A percentile compares a stretch with the other conserved stretches of the same genome.
Evolutionary conservation across 1,140 invertebrate genomes (phyloP).

Genomic region (Vanessa atalanta): DNA sequence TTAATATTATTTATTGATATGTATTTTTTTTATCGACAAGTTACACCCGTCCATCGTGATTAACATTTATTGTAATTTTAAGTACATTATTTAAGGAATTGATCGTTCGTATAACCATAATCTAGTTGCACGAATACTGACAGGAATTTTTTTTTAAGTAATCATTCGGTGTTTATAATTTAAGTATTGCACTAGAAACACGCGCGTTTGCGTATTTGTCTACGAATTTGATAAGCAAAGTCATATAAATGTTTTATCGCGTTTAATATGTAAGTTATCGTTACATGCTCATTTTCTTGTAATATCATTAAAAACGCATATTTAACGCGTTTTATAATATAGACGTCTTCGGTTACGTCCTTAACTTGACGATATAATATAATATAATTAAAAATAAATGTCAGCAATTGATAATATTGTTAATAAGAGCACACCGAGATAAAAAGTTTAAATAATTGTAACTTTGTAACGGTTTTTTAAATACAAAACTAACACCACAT

Average conservation of each 20-base stretch:
- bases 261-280: slow-evolving; percentile 55
- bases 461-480: no score
- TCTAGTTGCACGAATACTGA: slow-evolving; percentile 64
- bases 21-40: slow-evolving; percentile 68
- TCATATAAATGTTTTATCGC: slow-evolving; percentile 62
- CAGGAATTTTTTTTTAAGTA: slow-evolving; percentile 60
- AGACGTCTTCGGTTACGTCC: slow-evolving; percentile 3
- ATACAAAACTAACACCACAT: no score
- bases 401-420: not conserved
- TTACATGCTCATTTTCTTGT: slow-evolving; percentile 51
- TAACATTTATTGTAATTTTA: slow-evolving; percentile 77
- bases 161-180: slow-evolving; percentile 64
- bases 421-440: not conserved
- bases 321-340: not conserved
- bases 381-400: slow-evolving; percentile 1
- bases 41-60: slow-evolving; percentile 80
- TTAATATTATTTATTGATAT: slow-evolving; percentile 44
- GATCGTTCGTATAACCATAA: slow-evolving; percentile 61
- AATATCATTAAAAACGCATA: slow-evolving; percentile 9
- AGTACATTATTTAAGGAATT: slow-evolving; percentile 76
- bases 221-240: slow-evolving; percentile 66
- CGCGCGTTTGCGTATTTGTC: slow-evolving; percentile 47
- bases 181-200: slow-evolving; percentile 63
- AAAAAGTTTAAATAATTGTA: not conserved
- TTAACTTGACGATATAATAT: not conserved